phyloP scores from a whole-genome alignment of 2,888 invertebrate genomes.

The Myathropa florea region DNA sequence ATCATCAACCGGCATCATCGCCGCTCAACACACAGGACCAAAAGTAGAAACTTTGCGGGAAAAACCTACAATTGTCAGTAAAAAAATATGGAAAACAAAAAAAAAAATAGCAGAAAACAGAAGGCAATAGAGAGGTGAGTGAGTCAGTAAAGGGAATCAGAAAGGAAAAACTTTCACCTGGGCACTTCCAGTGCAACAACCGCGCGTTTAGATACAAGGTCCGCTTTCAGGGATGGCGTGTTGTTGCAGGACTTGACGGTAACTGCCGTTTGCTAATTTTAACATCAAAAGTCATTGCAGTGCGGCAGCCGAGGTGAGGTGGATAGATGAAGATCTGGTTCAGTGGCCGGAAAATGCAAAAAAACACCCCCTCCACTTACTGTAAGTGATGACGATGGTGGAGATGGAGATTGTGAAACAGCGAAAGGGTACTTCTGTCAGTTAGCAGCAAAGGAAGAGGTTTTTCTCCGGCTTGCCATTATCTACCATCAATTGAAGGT shows the following conservation, averaged over 20 bases:
- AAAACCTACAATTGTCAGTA: slow-evolving; percentile 7
- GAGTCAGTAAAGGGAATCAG: not conserved
- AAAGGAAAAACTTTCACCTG: slow-evolving; percentile 38
- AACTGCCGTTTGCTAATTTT: not conserved
- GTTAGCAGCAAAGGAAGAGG: not conserved
- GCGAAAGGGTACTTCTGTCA: not conserved
- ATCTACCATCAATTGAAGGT: slow-evolving; percentile 28
- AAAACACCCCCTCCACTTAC: not conserved
- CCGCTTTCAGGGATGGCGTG: not conserved
- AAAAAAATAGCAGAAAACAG: slow-evolving; percentile 9
- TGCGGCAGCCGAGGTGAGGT: not conserved
- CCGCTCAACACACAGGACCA: not conserved
- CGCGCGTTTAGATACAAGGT: not conserved
- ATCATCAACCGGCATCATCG: not conserved
- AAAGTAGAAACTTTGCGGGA: not conserved
- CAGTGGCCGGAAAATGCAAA: not conserved
- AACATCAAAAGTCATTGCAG: not conserved
- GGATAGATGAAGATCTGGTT: not conserved
- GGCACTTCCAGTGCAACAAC: slow-evolving; percentile 35
- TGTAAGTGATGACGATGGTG: not conserved
- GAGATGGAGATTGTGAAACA: not conserved
- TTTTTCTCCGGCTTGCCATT: slow-evolving; percentile 12
- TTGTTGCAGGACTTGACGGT: not conserved
- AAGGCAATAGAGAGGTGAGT: slow-evolving; percentile 10
- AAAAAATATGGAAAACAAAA: not conserved